Evolutionary conservation across 1,140 invertebrate species (phyloP), one percentile per base, ranked within the genome.

Genomic region (Drosophila ananassae): DNA sequence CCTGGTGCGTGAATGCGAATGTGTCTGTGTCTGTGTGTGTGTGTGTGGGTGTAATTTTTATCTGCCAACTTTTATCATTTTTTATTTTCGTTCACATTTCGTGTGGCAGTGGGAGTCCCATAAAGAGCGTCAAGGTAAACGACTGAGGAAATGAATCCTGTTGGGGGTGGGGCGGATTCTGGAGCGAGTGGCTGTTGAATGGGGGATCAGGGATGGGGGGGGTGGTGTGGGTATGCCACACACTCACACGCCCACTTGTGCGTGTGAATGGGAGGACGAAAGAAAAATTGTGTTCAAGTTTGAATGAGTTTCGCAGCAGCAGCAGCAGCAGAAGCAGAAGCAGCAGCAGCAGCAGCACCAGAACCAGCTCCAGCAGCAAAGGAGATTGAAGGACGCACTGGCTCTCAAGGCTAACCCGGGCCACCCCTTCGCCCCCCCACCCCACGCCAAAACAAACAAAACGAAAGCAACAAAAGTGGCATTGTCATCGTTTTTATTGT

Each of bases 1-100:
- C 39, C 39, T 37, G 34, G 25, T 37, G 47, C 47, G 30, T 52
- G 53, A n/a, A n/a, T n/a, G n/a, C n/a, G n/a, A n/a, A n/a, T 32
- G 44, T 52, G 30, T 52, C 44, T 39, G 52, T 46, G 46, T 32
- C 21, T 46, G 24, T 32, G 25, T 61, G 56, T 44, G 50, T 41
- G 61, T 58, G 76, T 77, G 81, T 53, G 75, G 79, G 74, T 76
- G 78, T 83, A 89, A 87, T 87, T 87, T 89, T 87, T 89, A 87
- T 87, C 82, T 87, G 82, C 74, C 83, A 87, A 87, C 82, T 87
- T 87, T 87, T 87, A 87, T 89, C 74, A 87, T 87, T 87, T 87
- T 87, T 87, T 85, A 84, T 84, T 85, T 84, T 84, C 72, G 74
- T 85, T 73, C 81, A 73, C 77, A 84, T 85, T 84, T 84, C 73